Conservation (phyloP, 2,888 invertebrate genomes). For the Baccha elongata region DNA sequence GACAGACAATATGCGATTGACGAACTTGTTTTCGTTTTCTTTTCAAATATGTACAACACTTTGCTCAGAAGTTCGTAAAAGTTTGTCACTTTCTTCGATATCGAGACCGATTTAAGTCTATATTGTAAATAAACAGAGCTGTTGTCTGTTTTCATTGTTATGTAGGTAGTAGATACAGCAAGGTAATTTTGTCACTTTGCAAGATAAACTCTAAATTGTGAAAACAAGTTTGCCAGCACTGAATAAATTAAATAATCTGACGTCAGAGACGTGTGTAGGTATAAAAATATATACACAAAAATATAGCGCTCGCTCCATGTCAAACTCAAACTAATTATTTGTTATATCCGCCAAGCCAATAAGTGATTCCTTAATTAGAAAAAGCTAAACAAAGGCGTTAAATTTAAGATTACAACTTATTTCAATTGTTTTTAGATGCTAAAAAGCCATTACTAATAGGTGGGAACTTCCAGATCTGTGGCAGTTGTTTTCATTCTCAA, state of each 20-base stretch:
- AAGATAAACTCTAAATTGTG: slow-evolving; percentile 7
- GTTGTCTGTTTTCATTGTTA: neutral
- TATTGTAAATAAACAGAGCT: slow-evolving; percentile 19
- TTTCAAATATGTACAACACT: neutral
- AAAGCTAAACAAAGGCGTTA: neutral
- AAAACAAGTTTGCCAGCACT: slow-evolving; percentile 46
- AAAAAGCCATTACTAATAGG: too few relatives aligned
- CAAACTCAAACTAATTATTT: slow-evolving; percentile 26
- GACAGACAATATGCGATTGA: neutral
- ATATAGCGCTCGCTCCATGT: neutral
- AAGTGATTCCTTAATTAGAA: slow-evolving; percentile 1
- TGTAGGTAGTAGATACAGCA: neutral
- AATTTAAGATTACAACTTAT: too few relatives aligned
- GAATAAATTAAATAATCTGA: slow-evolving; percentile 25
- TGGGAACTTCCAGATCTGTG: neutral
- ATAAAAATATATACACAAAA: neutral
- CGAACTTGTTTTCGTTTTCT: slow-evolving; percentile 36
- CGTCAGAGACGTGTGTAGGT: slow-evolving; percentile 38
- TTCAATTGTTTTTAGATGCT: too few relatives aligned
- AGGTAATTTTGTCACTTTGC: slow-evolving; percentile 13
- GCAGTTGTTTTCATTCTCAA: slow-evolving; percentile 1
- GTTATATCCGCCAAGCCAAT: slow-evolving; percentile 30
- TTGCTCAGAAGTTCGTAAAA: neutral
- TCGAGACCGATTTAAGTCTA: neutral
- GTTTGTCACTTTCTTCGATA: slow-evolving; percentile 10